Conservation (phyloP, 2,797 vertebrate genomes). For the Todus mexicanus region DNA sequence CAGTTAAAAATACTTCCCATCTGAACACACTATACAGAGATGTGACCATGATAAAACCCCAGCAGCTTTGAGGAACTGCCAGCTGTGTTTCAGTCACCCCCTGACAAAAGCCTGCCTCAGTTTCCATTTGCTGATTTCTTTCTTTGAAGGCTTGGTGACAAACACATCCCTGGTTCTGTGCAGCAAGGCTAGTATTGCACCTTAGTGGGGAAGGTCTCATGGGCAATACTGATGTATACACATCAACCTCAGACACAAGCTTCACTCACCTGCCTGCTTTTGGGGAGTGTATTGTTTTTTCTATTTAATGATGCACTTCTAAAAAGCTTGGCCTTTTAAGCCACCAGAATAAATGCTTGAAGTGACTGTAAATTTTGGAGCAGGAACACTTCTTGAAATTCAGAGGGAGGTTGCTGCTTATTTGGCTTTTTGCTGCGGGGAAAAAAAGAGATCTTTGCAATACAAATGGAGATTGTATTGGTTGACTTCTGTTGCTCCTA, state of each 20-base stretch:
- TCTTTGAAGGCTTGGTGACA: neutral
- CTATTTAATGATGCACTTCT: neutral
- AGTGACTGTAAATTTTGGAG: neutral
- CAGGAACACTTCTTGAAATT: neutral
- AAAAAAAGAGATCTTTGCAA: neutral
- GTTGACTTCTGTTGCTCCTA: neutral
- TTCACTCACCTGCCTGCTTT: neutral
- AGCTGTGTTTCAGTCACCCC: neutral
- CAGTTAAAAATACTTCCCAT: neutral
- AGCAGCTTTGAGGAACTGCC: neutral
- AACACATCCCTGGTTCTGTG: no score
- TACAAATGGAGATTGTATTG: neutral
- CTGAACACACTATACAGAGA: neutral
- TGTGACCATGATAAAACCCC: neutral
- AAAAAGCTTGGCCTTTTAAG: neutral
- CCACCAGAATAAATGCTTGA: neutral
- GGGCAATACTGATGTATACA: no score
- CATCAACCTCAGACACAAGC: fast-evolving
- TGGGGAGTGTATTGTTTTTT: neutral
- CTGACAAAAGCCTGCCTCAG: neutral
- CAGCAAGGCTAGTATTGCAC: neutral
- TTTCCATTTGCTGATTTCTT: neutral
- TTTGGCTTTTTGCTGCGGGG: neutral
- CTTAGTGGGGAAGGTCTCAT: no score
- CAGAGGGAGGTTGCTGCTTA: neutral